phyloP scores from a whole-genome alignment of 2,888 invertebrate species.

The Ichneumoninae sp. region DNA sequence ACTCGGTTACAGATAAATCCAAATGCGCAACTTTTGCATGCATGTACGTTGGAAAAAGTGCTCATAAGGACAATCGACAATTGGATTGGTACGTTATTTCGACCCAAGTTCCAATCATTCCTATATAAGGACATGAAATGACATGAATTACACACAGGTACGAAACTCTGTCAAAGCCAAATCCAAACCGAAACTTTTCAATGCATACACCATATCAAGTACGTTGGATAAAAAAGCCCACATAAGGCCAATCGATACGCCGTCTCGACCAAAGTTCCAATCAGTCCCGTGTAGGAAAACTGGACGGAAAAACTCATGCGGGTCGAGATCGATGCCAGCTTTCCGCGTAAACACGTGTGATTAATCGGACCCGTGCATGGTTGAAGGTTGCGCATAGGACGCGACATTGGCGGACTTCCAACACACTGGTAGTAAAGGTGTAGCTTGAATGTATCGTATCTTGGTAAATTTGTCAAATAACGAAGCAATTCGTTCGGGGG shows the following conservation, averaged over 20 bases:
- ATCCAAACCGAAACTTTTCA: not conserved
- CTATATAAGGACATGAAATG: conserved; percentile 22
- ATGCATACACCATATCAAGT: not conserved
- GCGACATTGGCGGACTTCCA: conserved; percentile 8
- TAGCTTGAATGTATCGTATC: not conserved
- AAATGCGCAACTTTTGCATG: not conserved
- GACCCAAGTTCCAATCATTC: no score
- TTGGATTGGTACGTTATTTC: no score
- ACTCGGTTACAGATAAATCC: not conserved
- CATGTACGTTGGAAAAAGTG: not conserved
- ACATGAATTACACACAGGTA: conserved; percentile 9
- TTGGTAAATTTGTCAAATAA: conserved; percentile 15
- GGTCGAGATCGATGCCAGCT: not conserved
- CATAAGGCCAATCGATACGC: no score
- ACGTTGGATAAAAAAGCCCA: no score
- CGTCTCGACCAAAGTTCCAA: no score
- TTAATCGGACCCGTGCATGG: not conserved
- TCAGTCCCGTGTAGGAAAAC: no score
- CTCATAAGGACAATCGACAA: no score
- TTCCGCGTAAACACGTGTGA: not conserved
- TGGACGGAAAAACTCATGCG: no score
- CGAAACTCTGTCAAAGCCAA: not conserved
- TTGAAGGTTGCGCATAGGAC: not conserved
- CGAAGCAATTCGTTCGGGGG: not conserved
- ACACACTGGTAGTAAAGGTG: not conserved